Evolutionary conservation across 1,140 invertebrate genomes (phyloP).

Genomic region (Saxidomus purpurata): DNA sequence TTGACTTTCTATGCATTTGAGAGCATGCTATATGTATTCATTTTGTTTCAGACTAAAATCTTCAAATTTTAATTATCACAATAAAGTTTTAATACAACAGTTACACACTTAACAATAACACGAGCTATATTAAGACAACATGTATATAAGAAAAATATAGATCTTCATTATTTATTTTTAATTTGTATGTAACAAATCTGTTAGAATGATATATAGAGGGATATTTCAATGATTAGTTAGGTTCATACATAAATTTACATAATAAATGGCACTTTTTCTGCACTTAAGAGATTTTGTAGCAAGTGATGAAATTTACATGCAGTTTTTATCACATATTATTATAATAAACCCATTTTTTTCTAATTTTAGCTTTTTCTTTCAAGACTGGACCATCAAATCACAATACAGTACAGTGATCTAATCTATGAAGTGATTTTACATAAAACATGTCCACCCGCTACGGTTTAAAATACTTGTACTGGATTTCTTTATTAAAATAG

Average conservation of each 20-base stretch:
- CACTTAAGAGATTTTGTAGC: background rate
- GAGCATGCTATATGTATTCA: too few species aligned
- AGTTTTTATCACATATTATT: too few species aligned
- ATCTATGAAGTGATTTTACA: background rate
- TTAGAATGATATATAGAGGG: background rate
- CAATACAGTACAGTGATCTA: background rate
- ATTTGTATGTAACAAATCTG: constrained; percentile 8
- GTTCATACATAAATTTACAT: background rate
- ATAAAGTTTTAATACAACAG: background rate
- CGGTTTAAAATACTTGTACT: background rate
- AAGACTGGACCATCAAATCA: background rate
- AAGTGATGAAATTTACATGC: background rate
- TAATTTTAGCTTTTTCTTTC: too few species aligned
- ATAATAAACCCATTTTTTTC: background rate
- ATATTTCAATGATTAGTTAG: constrained; percentile 8
- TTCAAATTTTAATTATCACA: constrained; percentile 28
- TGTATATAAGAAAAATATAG: constrained; percentile 28
- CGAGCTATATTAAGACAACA: constrained; percentile 14
- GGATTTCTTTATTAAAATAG: constrained; percentile 24
- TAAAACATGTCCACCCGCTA: constrained; percentile 27
- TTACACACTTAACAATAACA: background rate
- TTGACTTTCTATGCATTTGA: too few species aligned
- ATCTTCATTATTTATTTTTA: background rate
- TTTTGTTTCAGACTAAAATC: too few species aligned
- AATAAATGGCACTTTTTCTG: constrained; percentile 16